These are phyloP conservation scores for Tetraodon nigroviridis DNA, from an alignment of 2,113 vertebrate genomes.

Conservation along the genomic window DNA sequence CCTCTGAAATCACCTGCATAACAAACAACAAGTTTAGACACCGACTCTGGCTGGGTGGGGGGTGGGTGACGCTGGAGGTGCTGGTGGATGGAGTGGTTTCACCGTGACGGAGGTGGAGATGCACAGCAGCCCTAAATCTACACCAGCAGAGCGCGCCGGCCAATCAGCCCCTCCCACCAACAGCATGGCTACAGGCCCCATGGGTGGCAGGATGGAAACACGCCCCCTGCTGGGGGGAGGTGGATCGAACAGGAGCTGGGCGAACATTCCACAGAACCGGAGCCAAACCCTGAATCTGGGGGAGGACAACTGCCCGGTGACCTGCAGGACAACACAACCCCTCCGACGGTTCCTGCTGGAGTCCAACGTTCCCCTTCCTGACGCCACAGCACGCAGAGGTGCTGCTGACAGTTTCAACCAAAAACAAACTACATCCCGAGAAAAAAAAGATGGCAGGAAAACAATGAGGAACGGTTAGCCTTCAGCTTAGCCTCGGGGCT, in stretches of 20 bases:
- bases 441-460: constrained; percentile 23
- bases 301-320: no score
- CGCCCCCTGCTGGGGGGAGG: no score
- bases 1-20: constrained; percentile 82
- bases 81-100: constrained; percentile 52
- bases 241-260: no score
- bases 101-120: not conserved
- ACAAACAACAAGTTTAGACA: constrained; percentile 80
- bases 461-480: constrained; percentile 43
- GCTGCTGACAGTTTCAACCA: not conserved
- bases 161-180: not conserved
- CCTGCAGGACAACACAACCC: no score
- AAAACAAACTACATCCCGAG: not conserved
- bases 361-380: no score
- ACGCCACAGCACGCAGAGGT: not conserved
- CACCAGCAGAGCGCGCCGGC: not conserved
- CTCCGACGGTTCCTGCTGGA: no score
- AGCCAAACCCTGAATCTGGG: no score
- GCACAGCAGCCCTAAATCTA: not conserved
- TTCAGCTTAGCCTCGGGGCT: constrained; percentile 19
- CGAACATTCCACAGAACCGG: no score
- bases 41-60: constrained; percentile 45
- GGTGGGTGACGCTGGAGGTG: not conserved
- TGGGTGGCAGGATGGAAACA: not conserved
- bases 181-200: constrained; percentile 37